A percentile compares a stretch with the other conserved stretches of the same genome.
Conservation (phyloP, 2,797 vertebrate genomes). For the Heteromormyrus szaboi region DNA sequence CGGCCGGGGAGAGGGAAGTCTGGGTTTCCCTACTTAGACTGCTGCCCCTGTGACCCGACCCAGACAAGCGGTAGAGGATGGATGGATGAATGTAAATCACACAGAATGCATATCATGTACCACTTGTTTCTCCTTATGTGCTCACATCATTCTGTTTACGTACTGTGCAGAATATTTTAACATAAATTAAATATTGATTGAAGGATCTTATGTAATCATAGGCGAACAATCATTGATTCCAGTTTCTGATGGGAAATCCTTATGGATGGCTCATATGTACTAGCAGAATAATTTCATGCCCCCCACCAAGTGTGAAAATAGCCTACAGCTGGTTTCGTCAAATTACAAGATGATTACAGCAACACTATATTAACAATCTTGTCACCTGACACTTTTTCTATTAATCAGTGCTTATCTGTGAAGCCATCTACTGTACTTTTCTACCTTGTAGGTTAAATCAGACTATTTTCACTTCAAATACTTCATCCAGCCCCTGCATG, state of each 20-base stretch:
- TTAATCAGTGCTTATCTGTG: neutral
- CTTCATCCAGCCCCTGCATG: neutral
- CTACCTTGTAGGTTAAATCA: neutral
- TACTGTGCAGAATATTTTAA: neutral
- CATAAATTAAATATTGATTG: neutral
- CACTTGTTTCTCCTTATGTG: neutral
- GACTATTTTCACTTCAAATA: neutral
- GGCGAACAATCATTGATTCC: neutral
- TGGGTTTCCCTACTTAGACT: too few relatives aligned
- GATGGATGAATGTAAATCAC: neutral
- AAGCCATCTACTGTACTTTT: neutral
- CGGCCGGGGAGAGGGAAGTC: too few relatives aligned
- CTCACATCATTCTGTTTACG: neutral
- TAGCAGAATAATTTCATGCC: neutral
- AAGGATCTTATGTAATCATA: neutral
- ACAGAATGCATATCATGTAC: neutral
- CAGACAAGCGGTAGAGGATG: too few relatives aligned
- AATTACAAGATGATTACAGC: neutral
- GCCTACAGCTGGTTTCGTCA: neutral
- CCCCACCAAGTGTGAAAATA: neutral
- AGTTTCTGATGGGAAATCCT: neutral
- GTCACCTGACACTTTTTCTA: neutral
- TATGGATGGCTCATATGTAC: neutral
- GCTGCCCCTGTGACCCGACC: too few relatives aligned
- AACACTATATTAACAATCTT: neutral